Conservation (phyloP, 2,797 vertebrate species). For the Myiothlypis chrysogaster region DNA sequence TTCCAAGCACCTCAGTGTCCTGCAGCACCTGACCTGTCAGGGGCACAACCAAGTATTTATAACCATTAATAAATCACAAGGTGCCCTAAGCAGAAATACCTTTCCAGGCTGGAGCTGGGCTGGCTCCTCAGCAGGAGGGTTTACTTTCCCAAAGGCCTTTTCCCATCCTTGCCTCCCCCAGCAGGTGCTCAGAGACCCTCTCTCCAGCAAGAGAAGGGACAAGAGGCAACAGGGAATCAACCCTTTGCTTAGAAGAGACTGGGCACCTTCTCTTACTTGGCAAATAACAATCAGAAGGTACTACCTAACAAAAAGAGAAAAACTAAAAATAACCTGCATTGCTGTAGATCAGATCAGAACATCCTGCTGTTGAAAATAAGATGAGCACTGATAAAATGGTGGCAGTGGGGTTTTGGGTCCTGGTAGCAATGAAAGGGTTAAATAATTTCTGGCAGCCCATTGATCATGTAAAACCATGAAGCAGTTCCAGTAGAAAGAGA, state of each 20-base stretch:
- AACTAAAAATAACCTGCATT: background rate
- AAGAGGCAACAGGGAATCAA: background rate
- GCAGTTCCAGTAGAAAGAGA: conserved; percentile 60
- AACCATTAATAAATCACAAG: background rate
- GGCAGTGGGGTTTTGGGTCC: background rate
- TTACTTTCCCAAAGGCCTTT: background rate
- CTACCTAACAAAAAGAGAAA: background rate
- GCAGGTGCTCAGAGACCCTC: background rate
- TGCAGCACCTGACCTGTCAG: background rate
- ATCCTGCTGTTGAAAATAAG: background rate
- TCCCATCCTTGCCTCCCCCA: background rate
- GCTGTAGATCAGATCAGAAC: background rate
- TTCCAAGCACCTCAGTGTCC: background rate
- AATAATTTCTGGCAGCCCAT: conserved; percentile 50
- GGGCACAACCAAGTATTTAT: background rate
- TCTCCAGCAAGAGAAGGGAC: background rate
- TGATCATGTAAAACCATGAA: conserved; percentile 51
- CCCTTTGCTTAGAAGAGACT: background rate
- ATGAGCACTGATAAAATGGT: background rate
- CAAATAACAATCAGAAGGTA: background rate
- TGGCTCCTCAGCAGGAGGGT: background rate
- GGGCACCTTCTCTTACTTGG: background rate
- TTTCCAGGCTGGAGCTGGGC: background rate
- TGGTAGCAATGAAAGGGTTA: conserved; percentile 62
- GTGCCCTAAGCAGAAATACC: background rate